Evolutionary conservation across 2,113 vertebrate genomes (phyloP).

Genomic region (Mobula hypostoma): DNA sequence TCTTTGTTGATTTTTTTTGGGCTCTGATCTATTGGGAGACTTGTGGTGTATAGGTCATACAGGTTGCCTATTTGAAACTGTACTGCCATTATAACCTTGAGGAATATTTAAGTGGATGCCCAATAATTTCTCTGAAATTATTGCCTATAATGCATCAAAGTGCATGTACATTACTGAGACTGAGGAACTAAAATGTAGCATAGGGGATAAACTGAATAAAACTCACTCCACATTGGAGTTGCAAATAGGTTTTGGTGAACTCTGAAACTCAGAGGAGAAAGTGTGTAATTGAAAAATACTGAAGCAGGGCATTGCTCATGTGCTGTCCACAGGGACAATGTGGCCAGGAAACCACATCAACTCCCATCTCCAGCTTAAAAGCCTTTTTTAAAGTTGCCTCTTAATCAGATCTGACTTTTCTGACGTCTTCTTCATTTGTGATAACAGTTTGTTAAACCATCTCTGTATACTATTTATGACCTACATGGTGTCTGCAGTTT

Average conservation of each 20-base stretch:
- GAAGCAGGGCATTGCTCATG: too few relatives aligned
- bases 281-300: not conserved
- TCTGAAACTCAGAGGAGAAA: not conserved
- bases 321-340: too few relatives aligned
- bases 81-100: not conserved
- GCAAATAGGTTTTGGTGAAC: not conserved
- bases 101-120: not conserved
- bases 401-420: too few relatives aligned
- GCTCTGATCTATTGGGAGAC: not conserved
- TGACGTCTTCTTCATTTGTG: too few relatives aligned
- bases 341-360: too few relatives aligned
- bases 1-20: not conserved
- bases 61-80: not conserved
- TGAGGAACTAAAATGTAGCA: too few relatives aligned
- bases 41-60: not conserved
- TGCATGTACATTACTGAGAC: not conserved
- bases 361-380: too few relatives aligned
- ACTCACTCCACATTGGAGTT: not conserved
- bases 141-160: not conserved
- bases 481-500: too few relatives aligned
- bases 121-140: not conserved
- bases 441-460: too few relatives aligned
- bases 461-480: too few relatives aligned
- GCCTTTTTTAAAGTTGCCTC: too few relatives aligned
- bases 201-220: too few relatives aligned